Percentiles rank a stretch among this genome's conserved stretches.
Evolutionary conservation across 2,797 vertebrate genomes (phyloP).

Genomic region (Artibeus lituratus): DNA sequence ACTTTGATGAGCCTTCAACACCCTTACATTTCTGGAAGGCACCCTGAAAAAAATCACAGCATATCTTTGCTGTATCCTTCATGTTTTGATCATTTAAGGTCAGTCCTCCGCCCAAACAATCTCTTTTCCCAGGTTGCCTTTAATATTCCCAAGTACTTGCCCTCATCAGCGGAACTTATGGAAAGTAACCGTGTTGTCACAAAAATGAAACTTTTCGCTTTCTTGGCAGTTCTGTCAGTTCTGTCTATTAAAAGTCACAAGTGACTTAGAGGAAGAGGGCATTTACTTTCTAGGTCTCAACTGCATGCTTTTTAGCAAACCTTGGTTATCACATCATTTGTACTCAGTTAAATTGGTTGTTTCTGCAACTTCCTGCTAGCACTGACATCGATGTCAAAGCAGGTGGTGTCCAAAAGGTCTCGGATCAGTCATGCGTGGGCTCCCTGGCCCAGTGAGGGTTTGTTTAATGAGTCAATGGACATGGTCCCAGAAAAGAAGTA

Average conservation of each 20-base stretch:
- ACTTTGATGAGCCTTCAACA: not conserved
- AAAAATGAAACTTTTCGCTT: not conserved
- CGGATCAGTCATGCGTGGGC: not conserved
- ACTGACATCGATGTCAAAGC: constrained; percentile 35
- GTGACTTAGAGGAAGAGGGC: constrained; percentile 7
- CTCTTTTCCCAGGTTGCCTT: not conserved
- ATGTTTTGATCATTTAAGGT: not conserved
- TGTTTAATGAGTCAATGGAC: not conserved
- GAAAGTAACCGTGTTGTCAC: not conserved
- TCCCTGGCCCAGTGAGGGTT: not conserved
- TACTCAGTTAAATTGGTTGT: constrained; percentile 42
- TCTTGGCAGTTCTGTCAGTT: not conserved
- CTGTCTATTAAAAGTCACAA: constrained; percentile 9
- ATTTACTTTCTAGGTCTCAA: constrained; percentile 35
- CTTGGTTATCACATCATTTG: constrained; percentile 39
- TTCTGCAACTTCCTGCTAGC: constrained; percentile 40
- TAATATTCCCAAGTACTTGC: not conserved
- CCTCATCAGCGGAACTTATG: not conserved
- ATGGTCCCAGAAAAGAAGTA: not conserved
- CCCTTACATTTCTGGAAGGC: not conserved
- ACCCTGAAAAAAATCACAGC: not conserved
- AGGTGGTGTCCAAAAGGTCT: not conserved
- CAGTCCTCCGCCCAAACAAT: not conserved
- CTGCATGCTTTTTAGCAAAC: constrained; percentile 21
- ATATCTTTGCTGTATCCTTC: not conserved